phyloP scores from a whole-genome alignment of 2,888 invertebrate genomes.

The Ormyrus rosae region DNA sequence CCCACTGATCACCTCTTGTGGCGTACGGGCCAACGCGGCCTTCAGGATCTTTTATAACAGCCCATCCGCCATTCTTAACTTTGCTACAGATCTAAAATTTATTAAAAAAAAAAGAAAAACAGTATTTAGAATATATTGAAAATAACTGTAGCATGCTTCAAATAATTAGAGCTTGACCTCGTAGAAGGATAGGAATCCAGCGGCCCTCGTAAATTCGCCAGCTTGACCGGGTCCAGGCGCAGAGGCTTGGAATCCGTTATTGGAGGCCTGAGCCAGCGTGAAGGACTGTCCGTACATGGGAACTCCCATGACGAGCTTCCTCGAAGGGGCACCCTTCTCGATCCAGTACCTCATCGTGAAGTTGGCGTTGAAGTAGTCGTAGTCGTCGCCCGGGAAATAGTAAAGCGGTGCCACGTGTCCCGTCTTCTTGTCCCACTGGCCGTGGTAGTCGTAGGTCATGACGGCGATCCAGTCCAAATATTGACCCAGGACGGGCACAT shows the following conservation, averaged over 20 bases:
- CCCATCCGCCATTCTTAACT: slow-evolving; percentile 85
- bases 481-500: slow-evolving; percentile 83
- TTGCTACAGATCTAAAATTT: slow-evolving; percentile 84
- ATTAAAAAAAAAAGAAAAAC: not conserved
- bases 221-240: slow-evolving; percentile 84
- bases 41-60: slow-evolving; percentile 84
- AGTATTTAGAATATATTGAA: not conserved
- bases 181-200: slow-evolving; percentile 90
- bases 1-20: slow-evolving; percentile 91
- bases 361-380: slow-evolving; percentile 88
- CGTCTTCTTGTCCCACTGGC: slow-evolving; percentile 92
- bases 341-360: slow-evolving; percentile 92
- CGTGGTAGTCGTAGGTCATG: slow-evolving; percentile 93
- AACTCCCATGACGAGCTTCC: slow-evolving; percentile 90
- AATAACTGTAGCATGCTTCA: no score
- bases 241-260: slow-evolving; percentile 82
- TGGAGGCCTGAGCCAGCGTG: slow-evolving; percentile 73
- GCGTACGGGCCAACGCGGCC: slow-evolving; percentile 90
- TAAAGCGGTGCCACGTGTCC: slow-evolving; percentile 91
- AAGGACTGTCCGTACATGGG: slow-evolving; percentile 92
- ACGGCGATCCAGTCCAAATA: slow-evolving; percentile 92
- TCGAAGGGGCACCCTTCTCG: slow-evolving; percentile 85
- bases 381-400: slow-evolving; percentile 87
- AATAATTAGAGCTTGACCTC: slow-evolving; percentile 75
- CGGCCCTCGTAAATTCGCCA: slow-evolving; percentile 87